phyloP scores from a whole-genome alignment of 2,888 invertebrate species.

The Dinocampus coccinellae region DNA sequence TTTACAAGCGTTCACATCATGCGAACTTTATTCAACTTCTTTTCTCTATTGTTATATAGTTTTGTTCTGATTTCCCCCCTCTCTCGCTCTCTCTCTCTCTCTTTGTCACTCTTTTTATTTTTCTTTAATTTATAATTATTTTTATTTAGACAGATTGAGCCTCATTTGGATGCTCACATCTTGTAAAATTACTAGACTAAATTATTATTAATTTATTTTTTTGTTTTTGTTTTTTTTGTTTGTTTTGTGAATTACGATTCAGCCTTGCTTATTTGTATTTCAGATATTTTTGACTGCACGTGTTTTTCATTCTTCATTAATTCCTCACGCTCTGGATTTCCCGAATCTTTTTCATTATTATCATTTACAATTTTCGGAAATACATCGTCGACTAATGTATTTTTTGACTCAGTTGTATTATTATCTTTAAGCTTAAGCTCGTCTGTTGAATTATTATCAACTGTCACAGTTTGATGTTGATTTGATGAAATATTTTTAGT shows the following conservation, averaged over 20 bases:
- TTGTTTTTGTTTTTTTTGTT: too few species aligned
- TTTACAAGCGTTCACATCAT: not conserved
- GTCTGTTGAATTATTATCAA: not conserved
- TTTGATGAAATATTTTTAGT: not conserved
- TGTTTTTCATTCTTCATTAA: not conserved
- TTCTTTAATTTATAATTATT: not conserved
- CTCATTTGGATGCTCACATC: not conserved
- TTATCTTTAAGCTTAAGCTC: not conserved
- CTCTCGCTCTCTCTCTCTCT: too few species aligned
- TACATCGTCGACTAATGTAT: not conserved
- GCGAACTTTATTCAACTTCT: not conserved
- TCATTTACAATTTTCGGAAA: not conserved
- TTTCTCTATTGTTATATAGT: not conserved
- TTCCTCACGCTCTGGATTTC: not conserved
- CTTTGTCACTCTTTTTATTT: too few species aligned
- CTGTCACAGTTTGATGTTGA: not conserved
- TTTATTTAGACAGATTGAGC: not conserved
- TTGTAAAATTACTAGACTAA: not conserved
- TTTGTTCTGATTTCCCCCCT: too few species aligned
- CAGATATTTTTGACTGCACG: not conserved
- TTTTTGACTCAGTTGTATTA: not conserved
- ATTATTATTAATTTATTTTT: too few species aligned
- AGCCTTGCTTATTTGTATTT: constrained; percentile 6
- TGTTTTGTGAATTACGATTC: constrained; percentile 7
- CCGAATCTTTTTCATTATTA: not conserved